Evolutionary conservation across 2,797 vertebrate species (phyloP), one percentile per base, ranked within the genome.

Genomic region (Triplophysa yarkandensis): DNA sequence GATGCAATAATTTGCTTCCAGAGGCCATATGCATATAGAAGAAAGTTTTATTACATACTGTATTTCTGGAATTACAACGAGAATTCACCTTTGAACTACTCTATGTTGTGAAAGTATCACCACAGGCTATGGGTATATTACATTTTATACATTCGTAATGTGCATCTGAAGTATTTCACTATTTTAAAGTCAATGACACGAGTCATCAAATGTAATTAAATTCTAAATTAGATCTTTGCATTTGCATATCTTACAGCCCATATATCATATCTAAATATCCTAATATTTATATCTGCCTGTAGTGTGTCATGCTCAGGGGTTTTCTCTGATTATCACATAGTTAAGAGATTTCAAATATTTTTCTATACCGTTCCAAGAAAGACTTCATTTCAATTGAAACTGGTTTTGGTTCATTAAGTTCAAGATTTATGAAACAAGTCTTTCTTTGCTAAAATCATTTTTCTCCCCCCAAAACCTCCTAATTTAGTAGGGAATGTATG

Each of bases 401-500:
- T 52, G 70, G 64, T 60, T 36, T 28, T 41, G 82, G 71, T 54
- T 79, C 66, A 80, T 48, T 80, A 68, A 46, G 54, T 69, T 48
- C 39, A 28, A 69, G 77, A 78, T 80, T 76, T 69, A 79, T 79
- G 64, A 44, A 54, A 66, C 30, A 48, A 70, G 48, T 57, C 48
- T 68, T 69, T 54, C 7, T 55, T 36, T 52, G 23, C 46, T 41
- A 34, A 71, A 43, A 28, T 28, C 44, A n/a, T 52, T 62, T 16
- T 36, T 67, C 57, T 62, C 44, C 46, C 23, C 19, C 32, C 32
- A 39, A 62, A 72, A 72, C 48, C 44, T 72, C 58, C 44, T 39
- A 71, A 63, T 63, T 63, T 71, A 63, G 23, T 16, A 19, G 69
- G 50, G 41, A 63, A 72, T 52, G 23, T 41, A 71, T 63, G 58